A percentile compares a stretch with the other conserved stretches of the same genome.
phyloP scores from a whole-genome alignment of 2,113 vertebrate species.

The Eubucco bourcierii region DNA sequence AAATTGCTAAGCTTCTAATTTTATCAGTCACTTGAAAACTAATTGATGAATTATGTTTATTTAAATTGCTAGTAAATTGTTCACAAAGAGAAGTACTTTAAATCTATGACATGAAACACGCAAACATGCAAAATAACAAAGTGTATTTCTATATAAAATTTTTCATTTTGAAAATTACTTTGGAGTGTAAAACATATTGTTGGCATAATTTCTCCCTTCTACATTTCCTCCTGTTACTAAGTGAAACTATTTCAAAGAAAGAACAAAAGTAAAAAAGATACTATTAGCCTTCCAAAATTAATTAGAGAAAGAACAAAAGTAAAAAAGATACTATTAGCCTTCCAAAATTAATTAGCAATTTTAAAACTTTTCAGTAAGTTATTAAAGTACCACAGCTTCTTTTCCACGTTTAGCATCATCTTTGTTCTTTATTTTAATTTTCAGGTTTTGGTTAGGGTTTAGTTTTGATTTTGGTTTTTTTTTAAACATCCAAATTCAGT shows the following conservation, averaged over 20 bases:
- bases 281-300: not conserved
- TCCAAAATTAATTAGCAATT: not conserved
- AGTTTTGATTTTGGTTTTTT: not conserved
- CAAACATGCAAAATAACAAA: not conserved
- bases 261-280: not conserved
- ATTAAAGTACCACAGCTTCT: not conserved
- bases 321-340: accelerated
- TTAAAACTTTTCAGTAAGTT: not conserved
- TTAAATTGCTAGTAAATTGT: not conserved
- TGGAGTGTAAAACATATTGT: not conserved
- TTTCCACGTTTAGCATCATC: not conserved
- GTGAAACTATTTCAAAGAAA: not conserved
- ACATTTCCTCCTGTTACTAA: not conserved
- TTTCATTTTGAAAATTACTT: not conserved
- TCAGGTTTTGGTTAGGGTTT: not conserved
- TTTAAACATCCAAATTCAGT: not conserved
- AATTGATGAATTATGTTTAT: not conserved
- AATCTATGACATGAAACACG: not conserved
- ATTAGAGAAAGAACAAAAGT: not conserved
- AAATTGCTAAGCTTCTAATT: slow-evolving; percentile 1
- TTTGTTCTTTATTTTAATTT: accelerated
- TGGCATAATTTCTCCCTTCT: not conserved
- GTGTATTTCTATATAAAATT: not conserved
- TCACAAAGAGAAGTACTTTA: not conserved
- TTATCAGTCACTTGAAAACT: not conserved